Percentiles rank a stretch among this genome's conserved stretches.
Conservation (phyloP, 2,113 vertebrate species). For the Sinocyclocheilus grahami region DNA sequence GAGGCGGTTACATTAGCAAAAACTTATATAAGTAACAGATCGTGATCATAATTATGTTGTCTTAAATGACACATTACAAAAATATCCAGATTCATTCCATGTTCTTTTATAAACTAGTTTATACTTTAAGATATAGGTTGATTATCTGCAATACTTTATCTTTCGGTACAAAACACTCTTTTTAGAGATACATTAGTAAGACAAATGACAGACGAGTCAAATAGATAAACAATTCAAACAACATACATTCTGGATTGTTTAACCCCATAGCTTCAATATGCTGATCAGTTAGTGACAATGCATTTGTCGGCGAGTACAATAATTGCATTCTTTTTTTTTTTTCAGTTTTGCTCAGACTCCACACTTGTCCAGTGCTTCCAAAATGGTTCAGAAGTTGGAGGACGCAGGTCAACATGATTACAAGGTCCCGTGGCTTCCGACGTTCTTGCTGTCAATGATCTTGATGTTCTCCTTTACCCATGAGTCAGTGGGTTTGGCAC, state of each 20-base stretch:
- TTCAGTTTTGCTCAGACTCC: conserved; percentile 8
- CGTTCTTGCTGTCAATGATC: conserved; percentile 52
- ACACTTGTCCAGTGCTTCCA: conserved; percentile 3
- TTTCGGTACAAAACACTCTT: neutral
- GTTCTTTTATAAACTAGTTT: neutral
- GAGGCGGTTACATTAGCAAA: conserved; percentile 3
- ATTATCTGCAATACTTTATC: neutral
- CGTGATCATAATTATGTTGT: neutral
- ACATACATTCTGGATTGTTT: neutral
- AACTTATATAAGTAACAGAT: neutral
- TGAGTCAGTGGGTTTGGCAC: conserved; percentile 54
- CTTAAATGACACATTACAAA: neutral
- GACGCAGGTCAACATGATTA: conserved; percentile 44
- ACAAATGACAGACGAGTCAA: neutral
- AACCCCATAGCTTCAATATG: conserved; percentile 43
- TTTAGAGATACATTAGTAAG: conserved; percentile 17
- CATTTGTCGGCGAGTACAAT: conserved; percentile 11
- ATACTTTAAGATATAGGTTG: neutral
- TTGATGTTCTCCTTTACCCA: conserved; percentile 69
- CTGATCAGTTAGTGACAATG: conserved; percentile 37
- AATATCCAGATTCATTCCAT: neutral
- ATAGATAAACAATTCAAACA: conserved; percentile 3
- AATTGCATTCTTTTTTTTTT: neutral
- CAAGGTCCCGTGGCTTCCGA: conserved; percentile 23
- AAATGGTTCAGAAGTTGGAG: neutral